Base-by-base conservation (phyloP, 2,797 vertebrate species). In the Xerus rutilus region DNA sequence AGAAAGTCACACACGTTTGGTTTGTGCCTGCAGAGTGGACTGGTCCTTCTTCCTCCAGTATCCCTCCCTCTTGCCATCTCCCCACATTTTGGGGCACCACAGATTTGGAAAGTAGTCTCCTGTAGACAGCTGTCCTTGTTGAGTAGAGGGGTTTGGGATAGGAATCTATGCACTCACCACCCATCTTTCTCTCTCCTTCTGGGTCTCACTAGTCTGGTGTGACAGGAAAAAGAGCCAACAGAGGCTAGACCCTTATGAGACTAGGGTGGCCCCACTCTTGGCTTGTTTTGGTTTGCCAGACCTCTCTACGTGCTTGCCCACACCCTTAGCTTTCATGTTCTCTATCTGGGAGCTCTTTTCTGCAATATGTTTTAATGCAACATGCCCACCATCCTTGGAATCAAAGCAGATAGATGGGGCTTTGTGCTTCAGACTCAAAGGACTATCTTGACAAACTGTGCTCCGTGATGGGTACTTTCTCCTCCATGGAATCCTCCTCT, bases 171-270 rank as follows among this genome's bases (percentile, higher is more conserved):
- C 43, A 81, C 43, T 59, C 52, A 7, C 17, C 62, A 45, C 13
- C 45, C 8, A 25, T 23, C 32, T 65, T 81, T 73, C 7, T 88
- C 32, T 79, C 7, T 39, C 62, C 47, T 62, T 45, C 35, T 43
- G 77, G 59, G 20, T 72, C 18, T 57, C 52, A 35, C 28, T 2
- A 52, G 5, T 93, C 47, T 69, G 82, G 25, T 59, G 9, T 77
- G 57, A 82, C 57, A 77, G 70, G 28, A 79, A 43, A 74, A 62
- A 17, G 2, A 0, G 14, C 59, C 65, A 49, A 3, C 32, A 78
- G 81, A 87, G 76, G 32, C 89, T 79, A 73, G 85, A 73, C 18
- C 72, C 91, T 72, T 7, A 11, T 54, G 69, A 92, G 79, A 64
- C 11, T 72, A 59, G 32, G 65, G n/a, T 3, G 5, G 20, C 45